Conservation (phyloP, 2,113 vertebrate species). For the Pomatostomus ruficeps region DNA sequence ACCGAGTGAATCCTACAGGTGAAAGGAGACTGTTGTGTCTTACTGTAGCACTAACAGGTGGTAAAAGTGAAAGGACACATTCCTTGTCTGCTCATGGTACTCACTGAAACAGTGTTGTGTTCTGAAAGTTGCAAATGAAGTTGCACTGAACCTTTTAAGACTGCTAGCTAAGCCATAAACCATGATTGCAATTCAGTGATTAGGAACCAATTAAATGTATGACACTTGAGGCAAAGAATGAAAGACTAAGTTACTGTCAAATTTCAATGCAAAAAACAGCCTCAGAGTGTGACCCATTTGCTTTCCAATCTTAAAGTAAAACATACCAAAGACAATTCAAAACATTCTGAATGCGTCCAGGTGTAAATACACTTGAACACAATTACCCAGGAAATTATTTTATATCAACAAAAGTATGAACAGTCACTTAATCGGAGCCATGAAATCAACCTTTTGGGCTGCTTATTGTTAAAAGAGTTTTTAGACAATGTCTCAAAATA, state of each 20-base stretch:
- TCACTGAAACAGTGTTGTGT: neutral
- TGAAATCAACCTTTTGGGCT: neutral
- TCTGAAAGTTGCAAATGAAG: neutral
- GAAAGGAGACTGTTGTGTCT: neutral
- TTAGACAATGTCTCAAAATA: neutral
- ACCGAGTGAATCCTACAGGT: neutral
- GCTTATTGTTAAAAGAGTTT: neutral
- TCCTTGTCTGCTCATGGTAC: neutral
- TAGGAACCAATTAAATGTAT: conserved; percentile 22
- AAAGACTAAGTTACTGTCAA: conserved; percentile 9
- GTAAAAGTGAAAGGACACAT: neutral
- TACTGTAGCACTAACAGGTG: neutral
- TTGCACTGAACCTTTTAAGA: neutral
- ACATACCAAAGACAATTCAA: conserved; percentile 5
- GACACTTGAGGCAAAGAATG: neutral
- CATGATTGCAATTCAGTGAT: neutral
- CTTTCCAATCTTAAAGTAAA: conserved; percentile 15
- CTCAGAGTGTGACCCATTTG: neutral
- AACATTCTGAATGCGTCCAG: neutral
- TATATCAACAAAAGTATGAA: neutral
- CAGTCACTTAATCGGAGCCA: neutral
- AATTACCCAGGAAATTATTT: conserved; percentile 17
- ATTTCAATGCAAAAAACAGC: neutral
- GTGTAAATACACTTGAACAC: neutral
- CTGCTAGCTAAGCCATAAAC: conserved; percentile 6